Base-by-base conservation (phyloP, 1,140 invertebrate species). In the Pogonomyrmex californicus region DNA sequence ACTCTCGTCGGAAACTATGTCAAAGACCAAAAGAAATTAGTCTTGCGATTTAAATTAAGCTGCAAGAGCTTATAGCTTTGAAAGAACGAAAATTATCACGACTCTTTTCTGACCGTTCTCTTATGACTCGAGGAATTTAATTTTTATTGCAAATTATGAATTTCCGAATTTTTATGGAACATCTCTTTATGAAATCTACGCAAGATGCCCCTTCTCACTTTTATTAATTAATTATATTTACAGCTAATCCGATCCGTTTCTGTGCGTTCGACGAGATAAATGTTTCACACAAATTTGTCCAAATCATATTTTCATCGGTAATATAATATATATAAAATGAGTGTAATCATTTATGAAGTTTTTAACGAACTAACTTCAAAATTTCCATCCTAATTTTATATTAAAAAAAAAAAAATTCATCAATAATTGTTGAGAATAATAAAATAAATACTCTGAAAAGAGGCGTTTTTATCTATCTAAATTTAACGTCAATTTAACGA, bases 231-330 rank as follows among this genome's bases (percentile, higher is more conserved):
- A 23, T 23, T 23, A 23, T 23, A 51, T 56, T 23, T 56, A 41
- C 33, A 4, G 30, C 30, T 47, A 36, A n/a, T 60, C 14, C 23
- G 56, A 17, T 6, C 9, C 14, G 10, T 23, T 62, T 77, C 41
- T 44, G n/a, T 0, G 23, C 23, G 56, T 14, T 23, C 23, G 9
- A 49, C 58, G 75, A 47, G 47, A 47, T 41, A 23, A 63, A 33
- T 30, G 41, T 7, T 33, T 77, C 41, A 23, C 36, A 14, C 36
- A 14, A 62, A 44, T 62, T 60, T 76, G 56, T 33, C 56, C 30
- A 41, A 62, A 62, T 68, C 23, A 41, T 33, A 7, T 81, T 81
- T 81, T 68, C 62, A 44, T 54, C 49, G n/a, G 62, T n/a, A 30
- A 23, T 23, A 23, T 23, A 23, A 23, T 23, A 23, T 23, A 23